phyloP scores from a whole-genome alignment of 2,113 vertebrate genomes.

The Hippocampus guttulatus region DNA sequence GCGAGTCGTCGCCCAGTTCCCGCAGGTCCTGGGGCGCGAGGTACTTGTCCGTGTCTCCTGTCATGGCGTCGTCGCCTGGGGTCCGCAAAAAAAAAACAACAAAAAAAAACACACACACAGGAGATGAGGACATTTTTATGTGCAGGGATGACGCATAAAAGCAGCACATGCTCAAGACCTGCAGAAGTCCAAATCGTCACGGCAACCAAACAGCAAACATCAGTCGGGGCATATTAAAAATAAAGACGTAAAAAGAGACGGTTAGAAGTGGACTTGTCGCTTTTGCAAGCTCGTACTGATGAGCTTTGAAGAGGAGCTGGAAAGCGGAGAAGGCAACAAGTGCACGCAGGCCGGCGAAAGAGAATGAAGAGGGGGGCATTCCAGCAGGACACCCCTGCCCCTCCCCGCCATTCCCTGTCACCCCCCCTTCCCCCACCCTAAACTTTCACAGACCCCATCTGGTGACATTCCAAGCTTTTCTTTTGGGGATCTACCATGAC shows the following conservation, averaged over 20 bases:
- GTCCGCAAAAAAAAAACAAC: conserved; percentile 5
- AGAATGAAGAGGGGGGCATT: conserved; percentile 61
- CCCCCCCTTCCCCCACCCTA: not conserved
- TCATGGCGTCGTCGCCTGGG: conserved; percentile 94
- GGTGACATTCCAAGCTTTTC: conserved; percentile 52
- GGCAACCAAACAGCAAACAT: conserved; percentile 1
- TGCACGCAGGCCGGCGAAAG: conserved; percentile 52
- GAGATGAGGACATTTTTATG: not conserved
- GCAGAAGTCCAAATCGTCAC: conserved; percentile 1
- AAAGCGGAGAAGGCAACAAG: conserved; percentile 43
- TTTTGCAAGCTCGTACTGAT: conserved; percentile 30
- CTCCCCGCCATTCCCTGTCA: conserved; percentile 37
- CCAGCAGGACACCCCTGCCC: conserved; percentile 61
- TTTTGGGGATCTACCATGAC: conserved; percentile 16
- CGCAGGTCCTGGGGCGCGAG: conserved; percentile 93
- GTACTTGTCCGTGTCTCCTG: conserved; percentile 94
- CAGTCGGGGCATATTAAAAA: not conserved
- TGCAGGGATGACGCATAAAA: not conserved
- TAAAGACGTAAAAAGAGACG: conserved; percentile 14
- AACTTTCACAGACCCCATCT: conserved; percentile 49
- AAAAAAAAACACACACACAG: not conserved
- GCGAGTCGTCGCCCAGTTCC: conserved; percentile 93
- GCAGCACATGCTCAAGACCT: conserved; percentile 1
- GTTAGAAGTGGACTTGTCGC: conserved; percentile 37
- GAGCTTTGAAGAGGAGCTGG: conserved; percentile 20